These are phyloP conservation scores for Regulus satrapa DNA, from an alignment of 2,113 vertebrate genomes.

Conservation along the genomic window DNA sequence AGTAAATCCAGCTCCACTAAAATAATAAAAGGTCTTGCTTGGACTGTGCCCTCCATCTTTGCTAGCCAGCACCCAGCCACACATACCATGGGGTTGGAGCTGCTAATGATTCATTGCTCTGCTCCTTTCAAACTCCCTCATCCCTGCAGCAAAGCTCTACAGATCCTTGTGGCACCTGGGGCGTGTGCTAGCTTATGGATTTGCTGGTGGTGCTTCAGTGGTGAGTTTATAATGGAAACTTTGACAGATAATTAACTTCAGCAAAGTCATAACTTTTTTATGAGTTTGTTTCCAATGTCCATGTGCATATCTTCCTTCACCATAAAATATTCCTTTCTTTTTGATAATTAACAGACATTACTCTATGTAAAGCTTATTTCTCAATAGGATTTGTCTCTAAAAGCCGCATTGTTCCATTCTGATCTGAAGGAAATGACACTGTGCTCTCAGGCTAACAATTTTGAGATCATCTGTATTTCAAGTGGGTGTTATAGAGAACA, in stretches of 20 bases:
- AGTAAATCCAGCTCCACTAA: neutral
- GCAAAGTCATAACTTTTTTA: neutral
- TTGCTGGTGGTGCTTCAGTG: neutral
- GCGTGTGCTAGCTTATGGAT: neutral
- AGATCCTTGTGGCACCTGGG: neutral
- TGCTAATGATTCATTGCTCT: neutral
- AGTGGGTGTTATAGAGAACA: neutral
- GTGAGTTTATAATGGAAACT: slow-evolving; percentile 15
- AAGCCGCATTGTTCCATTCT: neutral
- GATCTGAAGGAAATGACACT: neutral
- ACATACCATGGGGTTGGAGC: neutral
- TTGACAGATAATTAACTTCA: neutral
- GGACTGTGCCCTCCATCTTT: neutral
- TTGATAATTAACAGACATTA: neutral
- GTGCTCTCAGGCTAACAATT: neutral
- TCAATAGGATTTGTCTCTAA: neutral
- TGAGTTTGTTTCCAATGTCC: slow-evolving; percentile 7
- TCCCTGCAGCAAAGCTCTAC: neutral
- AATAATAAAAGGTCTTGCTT: neutral
- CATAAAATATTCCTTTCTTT: neutral
- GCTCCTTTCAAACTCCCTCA: neutral
- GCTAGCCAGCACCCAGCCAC: neutral
- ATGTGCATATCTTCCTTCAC: neutral
- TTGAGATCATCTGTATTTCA: neutral
- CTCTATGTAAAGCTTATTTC: neutral